Evolutionary conservation across 1,140 invertebrate species (phyloP).

Genomic region (Myzus persicae): DNA sequence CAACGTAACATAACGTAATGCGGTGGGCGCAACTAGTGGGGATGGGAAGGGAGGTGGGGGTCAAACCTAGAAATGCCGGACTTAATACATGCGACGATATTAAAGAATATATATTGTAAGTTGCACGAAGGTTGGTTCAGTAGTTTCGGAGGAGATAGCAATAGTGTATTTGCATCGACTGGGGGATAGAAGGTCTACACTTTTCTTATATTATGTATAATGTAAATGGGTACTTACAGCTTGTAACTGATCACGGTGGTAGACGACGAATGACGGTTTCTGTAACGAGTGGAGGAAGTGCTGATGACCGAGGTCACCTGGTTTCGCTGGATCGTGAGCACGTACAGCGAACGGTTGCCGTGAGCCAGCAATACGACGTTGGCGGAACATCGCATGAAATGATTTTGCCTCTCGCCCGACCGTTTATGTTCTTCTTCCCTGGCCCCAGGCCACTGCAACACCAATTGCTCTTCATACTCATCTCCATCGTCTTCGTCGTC

Average conservation of each 20-base stretch:
- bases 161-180: no score
- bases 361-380: constrained; percentile 28
- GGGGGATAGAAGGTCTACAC: no score
- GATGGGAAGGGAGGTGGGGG: no score
- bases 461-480: not conserved
- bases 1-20: not conserved
- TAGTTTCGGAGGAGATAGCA: no score
- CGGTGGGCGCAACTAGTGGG: no score
- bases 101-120: no score
- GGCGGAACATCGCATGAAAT: not conserved
- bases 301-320: not conserved
- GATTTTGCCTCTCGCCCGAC: not conserved
- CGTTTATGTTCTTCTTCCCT: not conserved
- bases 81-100: no score
- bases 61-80: no score
- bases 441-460: no score
- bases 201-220: no score
- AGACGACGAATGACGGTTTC: not conserved
- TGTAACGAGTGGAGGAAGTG: no score
- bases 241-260: not conserved
- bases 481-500: not conserved
- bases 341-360: constrained; percentile 19
- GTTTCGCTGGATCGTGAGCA: not conserved
- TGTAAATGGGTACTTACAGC: not conserved
- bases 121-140: no score